These are phyloP conservation scores for Chaetogeoica ovagalla DNA, from an alignment of 2,888 invertebrate species.

Conservation along the genomic window DNA sequence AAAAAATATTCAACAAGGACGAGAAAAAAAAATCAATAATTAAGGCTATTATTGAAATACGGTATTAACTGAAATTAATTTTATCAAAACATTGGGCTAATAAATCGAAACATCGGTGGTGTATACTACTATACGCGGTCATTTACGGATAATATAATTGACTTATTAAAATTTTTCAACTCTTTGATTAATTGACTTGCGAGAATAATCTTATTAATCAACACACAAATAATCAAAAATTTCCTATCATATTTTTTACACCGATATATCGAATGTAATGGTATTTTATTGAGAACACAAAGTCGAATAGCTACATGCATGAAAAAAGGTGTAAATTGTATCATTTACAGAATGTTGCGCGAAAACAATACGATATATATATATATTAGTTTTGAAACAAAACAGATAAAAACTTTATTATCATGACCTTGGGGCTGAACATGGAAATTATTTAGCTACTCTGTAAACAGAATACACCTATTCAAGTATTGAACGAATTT, in stretches of 20 bases:
- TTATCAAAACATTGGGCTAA: no score
- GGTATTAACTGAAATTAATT: no score
- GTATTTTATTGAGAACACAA: no score
- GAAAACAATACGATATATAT: neutral
- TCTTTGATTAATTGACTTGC: slow-evolving; percentile 1
- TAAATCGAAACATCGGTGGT: no score
- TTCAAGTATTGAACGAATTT: no score
- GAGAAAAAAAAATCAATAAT: slow-evolving; percentile 5
- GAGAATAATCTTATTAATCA: neutral
- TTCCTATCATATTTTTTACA: no score
- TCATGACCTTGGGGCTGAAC: slow-evolving; percentile 15
- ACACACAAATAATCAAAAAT: neutral
- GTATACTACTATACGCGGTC: neutral
- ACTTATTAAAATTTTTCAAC: neutral
- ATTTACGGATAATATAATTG: neutral
- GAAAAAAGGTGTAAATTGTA: no score
- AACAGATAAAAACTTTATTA: slow-evolving; percentile 14
- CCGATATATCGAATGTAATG: no score
- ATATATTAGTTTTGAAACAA: neutral
- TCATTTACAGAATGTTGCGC: no score
- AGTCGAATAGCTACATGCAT: no score
- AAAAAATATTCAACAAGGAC: slow-evolving; percentile 26
- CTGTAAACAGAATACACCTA: neutral
- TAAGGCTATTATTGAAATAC: slow-evolving; percentile 58
- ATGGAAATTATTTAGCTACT: neutral